Evolutionary conservation across 2,888 invertebrate genomes (phyloP).

Genomic region (Anoplius nigerrimus): DNA sequence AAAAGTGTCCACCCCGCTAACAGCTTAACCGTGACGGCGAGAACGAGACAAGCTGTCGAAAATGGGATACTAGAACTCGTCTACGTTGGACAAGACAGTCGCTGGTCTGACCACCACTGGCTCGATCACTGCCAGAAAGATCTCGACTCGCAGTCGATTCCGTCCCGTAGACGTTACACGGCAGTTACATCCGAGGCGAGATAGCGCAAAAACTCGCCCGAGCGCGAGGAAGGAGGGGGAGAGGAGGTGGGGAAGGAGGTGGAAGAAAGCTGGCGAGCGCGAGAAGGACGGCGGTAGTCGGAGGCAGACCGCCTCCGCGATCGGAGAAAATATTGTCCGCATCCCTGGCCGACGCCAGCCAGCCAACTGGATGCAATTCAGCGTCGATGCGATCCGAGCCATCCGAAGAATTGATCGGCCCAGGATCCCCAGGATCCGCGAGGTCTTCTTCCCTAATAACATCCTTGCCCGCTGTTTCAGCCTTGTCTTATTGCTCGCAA

Average conservation of each 20-base stretch:
- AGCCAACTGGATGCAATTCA: background rate
- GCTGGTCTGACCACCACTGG: no score
- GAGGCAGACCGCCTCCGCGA: conserved; percentile 54
- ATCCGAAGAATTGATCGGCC: background rate
- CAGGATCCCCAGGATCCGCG: background rate
- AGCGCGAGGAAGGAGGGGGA: conserved; percentile 22
- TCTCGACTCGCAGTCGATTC: conserved; percentile 39
- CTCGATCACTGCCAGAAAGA: no score
- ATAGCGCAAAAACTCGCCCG: conserved; percentile 35
- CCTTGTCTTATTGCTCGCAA: no score
- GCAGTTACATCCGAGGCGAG: conserved; percentile 55
- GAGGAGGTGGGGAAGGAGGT: conserved; percentile 19
- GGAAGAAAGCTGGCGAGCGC: conserved; percentile 28
- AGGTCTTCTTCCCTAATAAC: background rate
- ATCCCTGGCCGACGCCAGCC: conserved; percentile 6
- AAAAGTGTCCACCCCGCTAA: no score
- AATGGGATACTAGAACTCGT: no score
- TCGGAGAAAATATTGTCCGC: conserved; percentile 49
- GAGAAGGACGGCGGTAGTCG: conserved; percentile 35
- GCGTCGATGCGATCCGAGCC: background rate
- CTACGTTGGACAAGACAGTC: no score
- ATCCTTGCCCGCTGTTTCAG: background rate
- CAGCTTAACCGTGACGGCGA: no score
- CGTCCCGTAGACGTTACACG: conserved; percentile 49
- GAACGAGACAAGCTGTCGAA: no score